Percentiles rank a stretch among this genome's conserved stretches.
Evolutionary conservation across 1,140 invertebrate genomes (phyloP).

Genomic region (Oryctes rhinoceros): DNA sequence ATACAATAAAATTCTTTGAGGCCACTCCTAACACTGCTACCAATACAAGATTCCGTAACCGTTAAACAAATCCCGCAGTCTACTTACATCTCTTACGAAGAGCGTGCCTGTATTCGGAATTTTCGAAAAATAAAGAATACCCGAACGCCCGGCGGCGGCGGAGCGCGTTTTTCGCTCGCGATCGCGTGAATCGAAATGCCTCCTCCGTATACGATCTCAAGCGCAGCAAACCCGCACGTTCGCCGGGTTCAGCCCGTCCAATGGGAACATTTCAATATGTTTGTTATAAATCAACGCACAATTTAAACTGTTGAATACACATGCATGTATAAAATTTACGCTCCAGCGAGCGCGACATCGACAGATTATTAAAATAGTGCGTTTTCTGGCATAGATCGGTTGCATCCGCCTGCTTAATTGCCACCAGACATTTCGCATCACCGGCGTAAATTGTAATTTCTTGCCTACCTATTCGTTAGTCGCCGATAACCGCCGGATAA

Average conservation of each 20-base stretch:
- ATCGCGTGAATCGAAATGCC: background rate
- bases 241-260: background rate
- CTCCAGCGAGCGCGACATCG: background rate
- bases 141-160: background rate
- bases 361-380: conserved; percentile 33
- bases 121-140: background rate
- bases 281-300: conserved; percentile 23
- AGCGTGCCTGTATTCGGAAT: no score
- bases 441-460: conserved; percentile 30
- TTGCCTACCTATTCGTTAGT: conserved; percentile 28
- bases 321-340: conserved; percentile 5
- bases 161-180: background rate
- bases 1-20: no score
- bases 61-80: no score
- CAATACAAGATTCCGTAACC: no score
- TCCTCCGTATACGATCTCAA: background rate
- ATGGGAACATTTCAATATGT: conserved; percentile 11
- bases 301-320: conserved; percentile 29
- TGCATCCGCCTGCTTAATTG: conserved; percentile 30
- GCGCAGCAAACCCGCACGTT: background rate
- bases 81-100: no score
- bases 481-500: conserved; percentile 31
- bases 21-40: no score
- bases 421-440: background rate
- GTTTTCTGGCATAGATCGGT: conserved; percentile 31